Evolutionary conservation across 2,888 invertebrate genomes (phyloP), one percentile per base, ranked within the genome.

Genomic region (Orchesellides sinensis): DNA sequence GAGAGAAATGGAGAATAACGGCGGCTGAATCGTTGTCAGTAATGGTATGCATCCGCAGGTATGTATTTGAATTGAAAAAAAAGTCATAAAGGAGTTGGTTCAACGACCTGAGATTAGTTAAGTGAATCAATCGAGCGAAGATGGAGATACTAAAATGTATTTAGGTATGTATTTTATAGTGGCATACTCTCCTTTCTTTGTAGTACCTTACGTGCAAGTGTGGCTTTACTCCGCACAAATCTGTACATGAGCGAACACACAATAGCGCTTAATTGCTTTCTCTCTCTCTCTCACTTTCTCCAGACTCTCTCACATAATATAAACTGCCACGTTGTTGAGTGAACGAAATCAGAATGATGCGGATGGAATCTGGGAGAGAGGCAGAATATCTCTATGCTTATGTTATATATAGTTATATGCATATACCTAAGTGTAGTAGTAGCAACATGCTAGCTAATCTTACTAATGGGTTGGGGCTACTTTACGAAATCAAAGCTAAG

Each of bases 401-500:
- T n/a, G n/a, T n/a, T n/a, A n/a, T n/a, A n/a, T n/a, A n/a, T n/a
- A n/a, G n/a, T n/a, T n/a, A n/a, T n/a, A n/a, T n/a, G n/a, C n/a
- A n/a, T n/a, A n/a, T n/a, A n/a, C n/a, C n/a, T n/a, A n/a, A n/a
- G n/a, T n/a, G n/a, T n/a, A n/a, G n/a, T n/a, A n/a, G n/a, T n/a
- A n/a, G n/a, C n/a, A n/a, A n/a, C n/a, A n/a, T n/a, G n/a, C 17
- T 12, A 54, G 47, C 63, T 78, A 78, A 78, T 78, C 78, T 78
- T 52, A 69, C 78, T 78, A 78, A 78, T 78, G 78, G 78, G 40
- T 40, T 10, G 32, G 10, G 10, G 56, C 47, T 69, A 61, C 78
- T 78, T 69, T 61, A 61, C 32, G 68, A 77, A 77, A 77, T 77
- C 68, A 68, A 77, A 75, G 59, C 32, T 77, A 78, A 78, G 47